Evolutionary conservation across 2,797 vertebrate species (phyloP), one percentile per base, ranked within the genome.

Genomic region (Lophotriccus pileatus): DNA sequence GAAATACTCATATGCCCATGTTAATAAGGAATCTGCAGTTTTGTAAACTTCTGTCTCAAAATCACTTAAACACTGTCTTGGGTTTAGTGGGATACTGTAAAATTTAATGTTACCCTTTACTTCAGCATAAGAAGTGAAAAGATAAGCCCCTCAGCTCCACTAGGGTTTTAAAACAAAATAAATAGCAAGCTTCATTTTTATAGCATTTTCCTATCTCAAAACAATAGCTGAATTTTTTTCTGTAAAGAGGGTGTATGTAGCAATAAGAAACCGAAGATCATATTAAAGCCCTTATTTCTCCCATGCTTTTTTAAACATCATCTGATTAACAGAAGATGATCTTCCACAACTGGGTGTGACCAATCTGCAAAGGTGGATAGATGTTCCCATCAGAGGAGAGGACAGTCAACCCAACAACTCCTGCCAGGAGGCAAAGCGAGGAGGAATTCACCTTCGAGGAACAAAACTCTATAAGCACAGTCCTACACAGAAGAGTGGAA

Each of bases 281-380:
- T 19, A 43, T 47, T 56, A 69, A 89, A 74, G 6, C 23, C 21
- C 32, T 56, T 36, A 43, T 47, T 86, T 66, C 46, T 88, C 46
- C 49, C 70, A 75, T 0, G 0, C 11, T 72, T 84, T 46, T 74
- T 50, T 53, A 86, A 91, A 64, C 20, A 50, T 53, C 6, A 63
- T 62, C 59, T 87, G 75, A 73, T 73, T 87, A 76, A 69, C 62
- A 79, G 67, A 84, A 87, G 41, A 73, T 44, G 43, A 93, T 41
- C 15, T 74, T 86, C n/a, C 44, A 63, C 39, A 93, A 56, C 0
- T 58, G 50, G 5, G 34, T 53, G 46, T 1, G 10, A 74, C 10
- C 62, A 81, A 89, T 44, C 47, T 36, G 36, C 1, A 3, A 82
- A 76, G 59, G 25, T 0, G 0, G 43, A 25, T 10, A 44, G n/a